Evolutionary conservation across 2,888 invertebrate genomes (phyloP).

Genomic region (Adineta ricciae): DNA sequence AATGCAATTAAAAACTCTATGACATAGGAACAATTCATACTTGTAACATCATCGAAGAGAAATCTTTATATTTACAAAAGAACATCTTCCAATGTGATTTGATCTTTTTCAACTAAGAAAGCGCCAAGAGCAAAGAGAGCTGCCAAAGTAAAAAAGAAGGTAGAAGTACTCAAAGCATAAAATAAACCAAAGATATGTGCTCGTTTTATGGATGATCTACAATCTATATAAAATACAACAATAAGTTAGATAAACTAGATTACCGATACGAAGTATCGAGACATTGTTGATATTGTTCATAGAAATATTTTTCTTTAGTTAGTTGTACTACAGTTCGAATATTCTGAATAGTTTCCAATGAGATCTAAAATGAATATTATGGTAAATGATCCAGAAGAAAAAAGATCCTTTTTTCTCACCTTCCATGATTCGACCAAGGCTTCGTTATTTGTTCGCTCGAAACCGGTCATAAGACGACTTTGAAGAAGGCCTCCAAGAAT

Average conservation of each 20-base stretch:
- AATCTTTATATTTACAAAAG: neutral
- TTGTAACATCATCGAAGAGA: neutral
- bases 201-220: constrained; percentile 27
- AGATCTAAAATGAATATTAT: neutral
- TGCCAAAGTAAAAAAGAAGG: constrained; percentile 24
- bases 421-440: constrained; percentile 23
- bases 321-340: constrained; percentile 28
- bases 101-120: neutral
- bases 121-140: constrained; percentile 25
- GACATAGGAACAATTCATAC: neutral
- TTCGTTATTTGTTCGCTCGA: constrained; percentile 26
- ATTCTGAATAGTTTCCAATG: constrained; percentile 25
- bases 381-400: neutral
- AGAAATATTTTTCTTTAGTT: constrained; percentile 32
- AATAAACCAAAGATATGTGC: constrained; percentile 24
- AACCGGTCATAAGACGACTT: constrained; percentile 25
- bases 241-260: neutral
- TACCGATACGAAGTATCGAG: constrained; percentile 29
- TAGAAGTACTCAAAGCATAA: constrained; percentile 20
- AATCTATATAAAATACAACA: neutral
- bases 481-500: constrained; percentile 37
- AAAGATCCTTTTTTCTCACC: neutral
- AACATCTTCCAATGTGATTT: neutral
- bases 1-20: constrained; percentile 26
- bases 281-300: neutral